phyloP scores from a whole-genome alignment of 2,113 vertebrate species.

The Turnix velox region DNA sequence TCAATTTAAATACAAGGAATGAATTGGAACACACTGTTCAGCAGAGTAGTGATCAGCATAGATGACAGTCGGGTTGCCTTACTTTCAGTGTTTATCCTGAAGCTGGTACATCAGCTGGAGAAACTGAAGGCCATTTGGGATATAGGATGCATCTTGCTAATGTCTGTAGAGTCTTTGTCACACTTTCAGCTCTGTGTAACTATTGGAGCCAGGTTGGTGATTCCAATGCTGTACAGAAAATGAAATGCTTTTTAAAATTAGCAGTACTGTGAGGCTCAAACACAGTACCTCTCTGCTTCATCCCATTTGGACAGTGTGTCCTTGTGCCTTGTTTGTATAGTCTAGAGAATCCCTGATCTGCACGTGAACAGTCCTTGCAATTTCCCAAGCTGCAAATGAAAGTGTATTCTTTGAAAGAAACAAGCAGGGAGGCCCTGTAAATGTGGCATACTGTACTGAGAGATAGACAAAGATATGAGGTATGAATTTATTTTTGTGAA shows the following conservation, averaged over 20 bases:
- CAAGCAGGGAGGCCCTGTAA: not conserved
- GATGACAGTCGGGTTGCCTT: not conserved
- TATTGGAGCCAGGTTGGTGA: not conserved
- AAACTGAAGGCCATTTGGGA: not conserved
- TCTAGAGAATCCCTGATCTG: not conserved
- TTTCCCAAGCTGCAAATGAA: not conserved
- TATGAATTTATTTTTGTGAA: slow-evolving; percentile 32
- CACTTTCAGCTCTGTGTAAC: not conserved
- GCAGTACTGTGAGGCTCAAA: not conserved
- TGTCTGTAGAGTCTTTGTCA: not conserved
- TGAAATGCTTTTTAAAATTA: not conserved
- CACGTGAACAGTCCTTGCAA: not conserved
- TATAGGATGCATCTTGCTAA: not conserved
- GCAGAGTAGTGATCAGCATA: not conserved
- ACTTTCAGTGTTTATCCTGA: not conserved
- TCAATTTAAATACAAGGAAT: not conserved
- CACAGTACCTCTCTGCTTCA: not conserved
- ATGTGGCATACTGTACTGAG: not conserved
- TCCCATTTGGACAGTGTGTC: rapidly evolving
- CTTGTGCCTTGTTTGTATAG: not conserved
- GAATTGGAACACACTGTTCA: not conserved
- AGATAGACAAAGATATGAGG: not conserved
- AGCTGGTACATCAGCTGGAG: not conserved
- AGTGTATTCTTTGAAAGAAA: not conserved
- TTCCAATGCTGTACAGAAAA: not conserved